Evolutionary conservation across 1,140 invertebrate genomes (phyloP), one percentile per base, ranked within the genome.

Genomic region (Camponotus pennsylvanicus): DNA sequence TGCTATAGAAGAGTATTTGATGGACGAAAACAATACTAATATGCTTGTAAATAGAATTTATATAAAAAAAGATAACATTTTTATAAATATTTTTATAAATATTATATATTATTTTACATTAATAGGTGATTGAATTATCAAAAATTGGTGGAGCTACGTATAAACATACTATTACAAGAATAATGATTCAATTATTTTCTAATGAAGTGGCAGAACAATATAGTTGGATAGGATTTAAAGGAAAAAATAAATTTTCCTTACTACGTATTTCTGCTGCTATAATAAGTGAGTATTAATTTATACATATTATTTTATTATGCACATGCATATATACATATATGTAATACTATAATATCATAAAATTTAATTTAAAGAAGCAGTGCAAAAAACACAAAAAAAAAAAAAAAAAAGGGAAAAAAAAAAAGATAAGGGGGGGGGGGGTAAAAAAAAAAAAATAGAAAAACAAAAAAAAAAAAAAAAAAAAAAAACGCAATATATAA

Each of bases 381-480:
- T 27, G n/a, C 57, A 59, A 59, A 59, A 59, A n/a, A 59, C 57
- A 59, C 37, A 37, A n/a, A n/a, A n/a, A n/a, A n/a, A n/a, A n/a
- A n/a, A n/a, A n/a, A n/a, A n/a, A n/a, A n/a, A n/a, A n/a, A n/a
- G n/a, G n/a, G n/a, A n/a, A n/a, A n/a, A n/a, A n/a, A n/a, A n/a
- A n/a, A n/a, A n/a, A n/a, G n/a, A n/a, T n/a, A n/a, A n/a, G n/a
- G n/a, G n/a, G n/a, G n/a, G n/a, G n/a, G n/a, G n/a, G n/a, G n/a
- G n/a, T n/a, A n/a, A n/a, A n/a, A n/a, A n/a, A n/a, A n/a, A n/a
- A n/a, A n/a, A n/a, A n/a, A n/a, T n/a, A n/a, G n/a, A n/a, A n/a
- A n/a, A n/a, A n/a, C n/a, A n/a, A n/a, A n/a, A n/a, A n/a, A n/a
- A n/a, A n/a, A n/a, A n/a, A n/a, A n/a, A n/a, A n/a, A n/a, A n/a